Conservation (phyloP, 2,113 vertebrate genomes). For the Sakesphorus luctuosus region DNA sequence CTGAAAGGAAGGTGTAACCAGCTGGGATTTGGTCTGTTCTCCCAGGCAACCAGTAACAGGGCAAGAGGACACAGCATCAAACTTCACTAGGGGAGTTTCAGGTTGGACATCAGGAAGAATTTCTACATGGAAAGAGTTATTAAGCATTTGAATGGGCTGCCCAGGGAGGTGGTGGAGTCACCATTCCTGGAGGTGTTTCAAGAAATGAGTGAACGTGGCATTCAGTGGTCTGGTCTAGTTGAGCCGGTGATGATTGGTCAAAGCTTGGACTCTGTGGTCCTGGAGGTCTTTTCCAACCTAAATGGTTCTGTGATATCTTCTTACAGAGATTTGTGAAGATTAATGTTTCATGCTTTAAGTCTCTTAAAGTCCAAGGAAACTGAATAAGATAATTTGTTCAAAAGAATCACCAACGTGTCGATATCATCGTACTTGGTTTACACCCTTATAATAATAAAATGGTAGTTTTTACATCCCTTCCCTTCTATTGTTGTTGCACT, state of each 20-base stretch:
- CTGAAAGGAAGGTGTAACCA: background rate
- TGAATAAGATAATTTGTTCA: background rate
- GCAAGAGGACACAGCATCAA: background rate
- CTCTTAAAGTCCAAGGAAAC: background rate
- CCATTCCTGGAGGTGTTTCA: background rate
- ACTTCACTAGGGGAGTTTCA: background rate
- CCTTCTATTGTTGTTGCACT: too few relatives aligned
- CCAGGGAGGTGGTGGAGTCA: background rate
- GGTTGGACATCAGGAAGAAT: accelerated
- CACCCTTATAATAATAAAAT: background rate
- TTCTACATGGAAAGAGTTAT: accelerated
- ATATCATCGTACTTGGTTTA: background rate
- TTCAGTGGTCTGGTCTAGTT: background rate
- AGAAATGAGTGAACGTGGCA: accelerated
- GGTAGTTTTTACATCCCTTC: background rate
- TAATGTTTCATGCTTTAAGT: background rate
- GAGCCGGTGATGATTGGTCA: background rate
- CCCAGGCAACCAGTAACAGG: background rate
- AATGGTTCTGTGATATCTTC: background rate
- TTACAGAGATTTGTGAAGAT: background rate
- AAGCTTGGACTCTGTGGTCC: background rate
- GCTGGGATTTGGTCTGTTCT: background rate
- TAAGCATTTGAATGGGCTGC: background rate
- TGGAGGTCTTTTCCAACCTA: background rate
- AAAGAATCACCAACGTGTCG: background rate